Evolutionary conservation across 2,888 invertebrate species (phyloP).

Genomic region (Troilus luridus): DNA sequence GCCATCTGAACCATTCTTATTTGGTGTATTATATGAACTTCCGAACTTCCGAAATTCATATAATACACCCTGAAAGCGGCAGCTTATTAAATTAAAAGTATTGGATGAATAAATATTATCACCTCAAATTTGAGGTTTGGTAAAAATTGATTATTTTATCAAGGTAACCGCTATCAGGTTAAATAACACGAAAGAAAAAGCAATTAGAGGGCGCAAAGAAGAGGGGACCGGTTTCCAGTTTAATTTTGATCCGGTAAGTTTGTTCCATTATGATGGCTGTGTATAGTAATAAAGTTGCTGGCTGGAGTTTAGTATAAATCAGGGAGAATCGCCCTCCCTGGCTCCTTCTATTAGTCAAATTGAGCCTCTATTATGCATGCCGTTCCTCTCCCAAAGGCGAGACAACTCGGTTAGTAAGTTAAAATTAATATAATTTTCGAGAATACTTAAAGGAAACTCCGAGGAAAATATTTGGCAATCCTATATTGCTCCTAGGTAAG

Average conservation of each 20-base stretch:
- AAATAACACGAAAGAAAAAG: slow-evolving; percentile 8
- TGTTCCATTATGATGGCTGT: slow-evolving; percentile 24
- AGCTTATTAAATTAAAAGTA: no score
- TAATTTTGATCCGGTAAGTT: slow-evolving; percentile 47
- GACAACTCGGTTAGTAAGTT: slow-evolving; percentile 52
- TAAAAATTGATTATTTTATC: not conserved
- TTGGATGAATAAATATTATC: not conserved
- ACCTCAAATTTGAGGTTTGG: not conserved
- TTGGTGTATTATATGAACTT: no score
- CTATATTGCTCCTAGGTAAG: slow-evolving; percentile 2
- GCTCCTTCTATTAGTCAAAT: slow-evolving; percentile 56
- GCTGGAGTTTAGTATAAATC: slow-evolving; percentile 48
- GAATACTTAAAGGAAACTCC: slow-evolving; percentile 49
- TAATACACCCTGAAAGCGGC: no score
- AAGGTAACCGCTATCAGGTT: slow-evolving; percentile 2
- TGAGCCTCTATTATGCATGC: slow-evolving; percentile 57
- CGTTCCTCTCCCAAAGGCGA: not conserved
- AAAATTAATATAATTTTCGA: slow-evolving; percentile 53
- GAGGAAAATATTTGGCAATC: slow-evolving; percentile 26
- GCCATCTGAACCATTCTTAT: no score
- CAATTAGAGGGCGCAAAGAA: slow-evolving; percentile 32
- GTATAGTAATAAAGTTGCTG: slow-evolving; percentile 52
- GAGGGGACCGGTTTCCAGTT: not conserved
- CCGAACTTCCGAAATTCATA: no score
- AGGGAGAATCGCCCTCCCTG: slow-evolving; percentile 19